phyloP scores from a whole-genome alignment of 2,888 invertebrate species.

The Pecten maximus region DNA sequence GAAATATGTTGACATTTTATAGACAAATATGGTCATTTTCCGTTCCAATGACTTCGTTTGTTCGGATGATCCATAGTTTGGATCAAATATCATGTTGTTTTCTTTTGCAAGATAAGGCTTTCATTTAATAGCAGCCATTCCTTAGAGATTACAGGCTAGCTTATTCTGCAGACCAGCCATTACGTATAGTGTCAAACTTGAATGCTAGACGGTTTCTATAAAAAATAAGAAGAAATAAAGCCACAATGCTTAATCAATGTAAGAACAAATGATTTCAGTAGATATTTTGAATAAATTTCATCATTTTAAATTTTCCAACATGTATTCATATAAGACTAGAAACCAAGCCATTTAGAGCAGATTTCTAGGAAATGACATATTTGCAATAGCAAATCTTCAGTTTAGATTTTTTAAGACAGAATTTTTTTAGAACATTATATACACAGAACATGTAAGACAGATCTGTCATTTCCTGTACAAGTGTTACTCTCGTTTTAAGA shows the following conservation, averaged over 20 bases:
- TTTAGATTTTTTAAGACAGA: neutral
- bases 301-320: too few relatives aligned
- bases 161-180: too few relatives aligned
- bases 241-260: too few relatives aligned
- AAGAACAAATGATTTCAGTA: too few relatives aligned
- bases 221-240: too few relatives aligned
- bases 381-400: too few relatives aligned
- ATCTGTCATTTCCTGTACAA: neutral
- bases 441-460: neutral
- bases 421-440: neutral
- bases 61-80: neutral
- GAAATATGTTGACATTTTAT: neutral
- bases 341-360: too few relatives aligned
- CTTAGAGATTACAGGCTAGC: neutral
- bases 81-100: neutral
- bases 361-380: too few relatives aligned
- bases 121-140: neutral
- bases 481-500: neutral
- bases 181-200: too few relatives aligned
- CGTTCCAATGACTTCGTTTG: neutral
- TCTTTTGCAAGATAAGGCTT: neutral
- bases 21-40: neutral
- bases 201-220: too few relatives aligned
- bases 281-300: too few relatives aligned
- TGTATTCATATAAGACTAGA: too few relatives aligned